These are phyloP conservation scores for Phragmatobia fuliginosa DNA, from an alignment of 2,888 invertebrate genomes.

Conservation along the genomic window DNA sequence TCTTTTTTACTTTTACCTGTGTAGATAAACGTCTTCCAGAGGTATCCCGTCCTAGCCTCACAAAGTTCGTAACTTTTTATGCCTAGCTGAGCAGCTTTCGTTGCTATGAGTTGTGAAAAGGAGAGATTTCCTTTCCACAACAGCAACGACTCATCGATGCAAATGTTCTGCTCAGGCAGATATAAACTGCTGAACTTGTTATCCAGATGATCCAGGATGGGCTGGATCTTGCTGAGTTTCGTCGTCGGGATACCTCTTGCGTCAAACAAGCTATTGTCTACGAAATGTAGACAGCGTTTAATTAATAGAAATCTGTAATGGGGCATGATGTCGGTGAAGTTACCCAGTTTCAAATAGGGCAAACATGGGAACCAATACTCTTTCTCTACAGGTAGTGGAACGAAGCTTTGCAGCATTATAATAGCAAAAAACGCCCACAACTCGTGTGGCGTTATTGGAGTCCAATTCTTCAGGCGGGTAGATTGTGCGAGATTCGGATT, in stretches of 20 bases:
- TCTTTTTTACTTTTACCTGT: too few relatives aligned
- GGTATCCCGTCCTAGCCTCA: constrained; percentile 1
- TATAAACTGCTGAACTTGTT: too few relatives aligned
- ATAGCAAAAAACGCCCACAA: not conserved
- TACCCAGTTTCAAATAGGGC: not conserved
- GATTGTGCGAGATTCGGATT: not conserved
- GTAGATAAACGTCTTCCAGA: too few relatives aligned
- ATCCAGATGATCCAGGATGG: too few relatives aligned
- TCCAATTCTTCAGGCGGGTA: not conserved
- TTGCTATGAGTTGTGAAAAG: too few relatives aligned
- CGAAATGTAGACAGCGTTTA: constrained; percentile 9
- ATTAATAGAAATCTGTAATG: not conserved
- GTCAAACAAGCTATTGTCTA: not conserved
- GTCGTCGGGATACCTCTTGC: too few relatives aligned
- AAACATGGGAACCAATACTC: not conserved
- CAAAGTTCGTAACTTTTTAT: constrained; percentile 4
- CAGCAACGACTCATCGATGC: too few relatives aligned
- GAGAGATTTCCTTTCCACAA: too few relatives aligned
- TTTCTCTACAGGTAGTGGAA: not conserved
- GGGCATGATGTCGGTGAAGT: constrained; percentile 8
- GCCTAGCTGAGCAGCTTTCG: too few relatives aligned
- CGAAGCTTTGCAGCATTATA: not conserved
- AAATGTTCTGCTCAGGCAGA: too few relatives aligned
- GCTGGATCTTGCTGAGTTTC: too few relatives aligned
- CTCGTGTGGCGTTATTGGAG: not conserved